Base-by-base conservation (phyloP, 2,113 vertebrate species). In the Festucalex cinctus region DNA sequence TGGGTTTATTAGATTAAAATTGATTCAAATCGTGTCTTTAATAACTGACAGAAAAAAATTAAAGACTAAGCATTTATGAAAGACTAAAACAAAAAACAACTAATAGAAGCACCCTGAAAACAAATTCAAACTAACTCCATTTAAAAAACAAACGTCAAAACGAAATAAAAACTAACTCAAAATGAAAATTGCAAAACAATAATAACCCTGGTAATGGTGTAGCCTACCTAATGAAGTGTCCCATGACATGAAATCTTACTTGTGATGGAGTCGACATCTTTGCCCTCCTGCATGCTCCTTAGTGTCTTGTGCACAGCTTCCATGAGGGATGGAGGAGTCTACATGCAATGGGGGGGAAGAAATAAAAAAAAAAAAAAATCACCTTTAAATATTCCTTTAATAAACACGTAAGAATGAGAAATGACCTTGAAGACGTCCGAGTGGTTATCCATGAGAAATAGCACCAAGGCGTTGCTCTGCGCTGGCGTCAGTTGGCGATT, bases 391-490 rank as follows among this genome's bases (percentile, higher is more conserved):
- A 5, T 41, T 1, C 10, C n/a, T 39, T 37, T 37, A n/a, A 1
- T 5, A 20, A 22, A 39, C 6, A 37, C 7, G 19, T n/a, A 22
- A 61, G 10, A 2, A 9, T 22, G 5, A 6, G 58, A 13, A 1
- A 22, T 22, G 85, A 94, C 92, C 93, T 94, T 94, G 69, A 94
- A 94, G 64, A 95, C 85, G 12, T 94, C 83, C 0, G 74, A 76
- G 57, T 87, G 85, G 74, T 88, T 86, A 60, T 95, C 92, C 89
- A 94, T 87, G 35, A 95, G 86, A 86, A 96, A 95, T 9, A 86
- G 66, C 26, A 92, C 66, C 65, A 94, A 83, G 16, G 86, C 79
- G 59, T 95, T 94, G 66, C 86, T 82, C 51, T 88, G 89, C 0
- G 68, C 39, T 75, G 91, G 93, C 69, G 86, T 84, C 60, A 95